These are phyloP conservation scores for Emys orbicularis DNA, from an alignment of 2,797 vertebrate species.

Conservation along the genomic window DNA sequence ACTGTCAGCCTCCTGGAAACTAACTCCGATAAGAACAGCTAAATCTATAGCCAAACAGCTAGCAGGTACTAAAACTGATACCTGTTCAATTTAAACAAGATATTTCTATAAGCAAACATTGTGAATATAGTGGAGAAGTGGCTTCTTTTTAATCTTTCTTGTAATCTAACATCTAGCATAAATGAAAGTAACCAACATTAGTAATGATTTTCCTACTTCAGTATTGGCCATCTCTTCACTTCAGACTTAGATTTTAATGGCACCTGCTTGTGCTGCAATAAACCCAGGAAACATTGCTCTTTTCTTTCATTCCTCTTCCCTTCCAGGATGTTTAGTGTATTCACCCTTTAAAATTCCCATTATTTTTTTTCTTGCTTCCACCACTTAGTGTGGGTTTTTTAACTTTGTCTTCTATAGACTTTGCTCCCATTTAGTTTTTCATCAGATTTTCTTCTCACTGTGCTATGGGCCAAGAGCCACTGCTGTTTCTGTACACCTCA, in stretches of 20 bases:
- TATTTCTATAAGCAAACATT: not conserved
- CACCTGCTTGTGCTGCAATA: not conserved
- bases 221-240: not conserved
- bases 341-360: not conserved
- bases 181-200: not conserved
- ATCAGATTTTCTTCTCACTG: not conserved
- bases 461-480: not conserved
- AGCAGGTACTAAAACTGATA: conserved; percentile 15
- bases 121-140: not conserved
- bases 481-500: not conserved
- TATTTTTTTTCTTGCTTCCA: not conserved
- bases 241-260: not conserved
- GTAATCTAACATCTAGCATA: not conserved
- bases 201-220: not conserved
- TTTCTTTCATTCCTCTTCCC: not conserved
- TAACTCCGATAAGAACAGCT: not conserved
- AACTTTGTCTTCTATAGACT: not conserved
- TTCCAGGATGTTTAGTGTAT: not conserved
- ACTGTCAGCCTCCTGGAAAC: not conserved
- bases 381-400: not conserved
- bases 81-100: not conserved
- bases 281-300: not conserved
- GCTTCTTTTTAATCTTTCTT: not conserved
- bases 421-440: not conserved
- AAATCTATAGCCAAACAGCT: conserved; percentile 11